Evolutionary conservation across 2,888 invertebrate species (phyloP).

Genomic region (Malthinus seriepunctatus): DNA sequence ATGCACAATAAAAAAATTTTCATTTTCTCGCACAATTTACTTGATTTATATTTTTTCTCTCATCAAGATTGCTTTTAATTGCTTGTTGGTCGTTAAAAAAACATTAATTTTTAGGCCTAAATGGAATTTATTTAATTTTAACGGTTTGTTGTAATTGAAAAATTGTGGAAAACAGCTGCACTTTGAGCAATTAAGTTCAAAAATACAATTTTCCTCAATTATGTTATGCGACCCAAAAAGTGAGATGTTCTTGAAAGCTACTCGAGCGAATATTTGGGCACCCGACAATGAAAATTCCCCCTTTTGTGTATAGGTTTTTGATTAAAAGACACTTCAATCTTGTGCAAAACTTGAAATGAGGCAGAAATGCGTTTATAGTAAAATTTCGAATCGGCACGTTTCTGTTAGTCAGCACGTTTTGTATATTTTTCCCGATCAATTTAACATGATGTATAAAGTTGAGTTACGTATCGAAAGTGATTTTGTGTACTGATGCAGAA

Average conservation of each 20-base stretch:
- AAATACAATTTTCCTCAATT: too few relatives aligned
- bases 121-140: not conserved
- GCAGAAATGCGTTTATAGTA: conserved; percentile 4
- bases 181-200: too few relatives aligned
- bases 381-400: conserved; percentile 3
- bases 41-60: not conserved
- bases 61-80: not conserved
- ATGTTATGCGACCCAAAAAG: too few relatives aligned
- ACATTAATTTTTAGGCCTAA: not conserved
- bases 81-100: conserved; percentile 2
- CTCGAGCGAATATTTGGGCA: not conserved
- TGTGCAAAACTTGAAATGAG: not conserved
- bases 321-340: not conserved
- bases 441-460: too few relatives aligned
- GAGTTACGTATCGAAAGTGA: too few relatives aligned
- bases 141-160: not conserved
- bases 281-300: not conserved
- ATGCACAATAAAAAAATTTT: not conserved
- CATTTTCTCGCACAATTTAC: not conserved
- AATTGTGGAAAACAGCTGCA: not conserved
- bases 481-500: too few relatives aligned
- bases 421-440: not conserved
- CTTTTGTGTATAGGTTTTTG: not conserved
- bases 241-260: too few relatives aligned
- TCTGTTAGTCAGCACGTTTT: conserved; percentile 7